Evolutionary conservation across 2,797 vertebrate species (phyloP).

Genomic region (Anguilla anguilla): DNA sequence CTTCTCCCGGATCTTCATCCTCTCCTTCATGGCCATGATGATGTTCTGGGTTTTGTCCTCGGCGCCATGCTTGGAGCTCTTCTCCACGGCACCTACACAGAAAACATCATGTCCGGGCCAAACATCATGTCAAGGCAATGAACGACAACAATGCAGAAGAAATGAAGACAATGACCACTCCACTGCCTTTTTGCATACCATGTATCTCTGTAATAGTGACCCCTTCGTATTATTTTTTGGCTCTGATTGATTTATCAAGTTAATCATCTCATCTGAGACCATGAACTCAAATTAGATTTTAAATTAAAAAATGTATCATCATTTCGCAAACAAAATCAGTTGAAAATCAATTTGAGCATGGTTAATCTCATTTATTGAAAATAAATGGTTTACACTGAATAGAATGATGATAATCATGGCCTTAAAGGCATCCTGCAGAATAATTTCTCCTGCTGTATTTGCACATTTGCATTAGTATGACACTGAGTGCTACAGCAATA

Average conservation of each 20-base stretch:
- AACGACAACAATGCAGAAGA: neutral
- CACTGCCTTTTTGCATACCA: neutral
- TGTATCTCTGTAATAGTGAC: neutral
- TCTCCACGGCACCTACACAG: slow-evolving; percentile 91
- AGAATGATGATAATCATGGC: neutral
- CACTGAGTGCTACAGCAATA: neutral
- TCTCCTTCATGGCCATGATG: slow-evolving; percentile 97
- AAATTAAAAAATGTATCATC: slow-evolving; percentile 53
- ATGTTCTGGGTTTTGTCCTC: slow-evolving; percentile 98
- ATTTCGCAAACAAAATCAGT: slow-evolving; percentile 44
- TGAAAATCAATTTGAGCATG: slow-evolving; percentile 43
- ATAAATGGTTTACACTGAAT: neutral
- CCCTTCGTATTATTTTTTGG: neutral
- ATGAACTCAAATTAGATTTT: slow-evolving; percentile 48
- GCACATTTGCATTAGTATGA: neutral
- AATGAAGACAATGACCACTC: neutral
- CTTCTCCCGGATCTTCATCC: slow-evolving; percentile 97
- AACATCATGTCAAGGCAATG: neutral
- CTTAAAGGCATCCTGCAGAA: neutral
- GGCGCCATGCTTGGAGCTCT: slow-evolving; percentile 96
- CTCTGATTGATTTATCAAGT: slow-evolving; percentile 45
- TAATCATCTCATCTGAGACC: slow-evolving; percentile 40
- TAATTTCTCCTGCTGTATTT: neutral
- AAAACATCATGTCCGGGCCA: neutral
- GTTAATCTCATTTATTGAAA: slow-evolving; percentile 63